These are phyloP conservation scores for Heliconius cydno DNA, from an alignment of 2,888 invertebrate species.

Conservation along the genomic window DNA sequence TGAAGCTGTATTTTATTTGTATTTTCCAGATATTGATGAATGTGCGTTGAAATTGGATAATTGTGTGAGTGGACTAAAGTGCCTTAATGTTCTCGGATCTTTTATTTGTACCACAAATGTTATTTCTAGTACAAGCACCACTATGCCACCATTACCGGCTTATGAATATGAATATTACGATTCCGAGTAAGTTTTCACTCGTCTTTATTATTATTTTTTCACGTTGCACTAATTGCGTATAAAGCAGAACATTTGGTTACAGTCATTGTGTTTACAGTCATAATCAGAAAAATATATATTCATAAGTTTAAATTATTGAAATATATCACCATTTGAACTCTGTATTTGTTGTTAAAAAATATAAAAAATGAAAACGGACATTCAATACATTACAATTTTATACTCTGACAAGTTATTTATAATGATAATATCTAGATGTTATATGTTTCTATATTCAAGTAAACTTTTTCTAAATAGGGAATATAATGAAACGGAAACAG, in stretches of 20 bases:
- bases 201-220: too few species aligned
- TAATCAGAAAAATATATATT: too few species aligned
- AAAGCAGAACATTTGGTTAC: too few species aligned
- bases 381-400: too few species aligned
- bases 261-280: too few species aligned
- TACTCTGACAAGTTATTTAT: background rate
- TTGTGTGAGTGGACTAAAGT: slow-evolving; percentile 83
- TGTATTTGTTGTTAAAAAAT: background rate
- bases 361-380: background rate
- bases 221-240: too few species aligned
- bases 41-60: slow-evolving; percentile 82
- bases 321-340: too few species aligned
- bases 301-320: too few species aligned
- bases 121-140: slow-evolving; percentile 53
- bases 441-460: background rate
- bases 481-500: slow-evolving; percentile 32
- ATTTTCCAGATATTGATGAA: slow-evolving; percentile 86
- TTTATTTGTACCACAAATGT: slow-evolving; percentile 88
- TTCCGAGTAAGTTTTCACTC: slow-evolving; percentile 60
- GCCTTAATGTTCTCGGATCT: slow-evolving; percentile 95
- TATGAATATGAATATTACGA: slow-evolving; percentile 74
- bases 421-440: background rate
- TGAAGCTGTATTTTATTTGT: background rate
- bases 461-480: slow-evolving; percentile 29
- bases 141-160: slow-evolving; percentile 45